Evolutionary conservation across 2,797 vertebrate species (phyloP), one percentile per base, ranked within the genome.

Genomic region (Pipistrellus kuhlii): DNA sequence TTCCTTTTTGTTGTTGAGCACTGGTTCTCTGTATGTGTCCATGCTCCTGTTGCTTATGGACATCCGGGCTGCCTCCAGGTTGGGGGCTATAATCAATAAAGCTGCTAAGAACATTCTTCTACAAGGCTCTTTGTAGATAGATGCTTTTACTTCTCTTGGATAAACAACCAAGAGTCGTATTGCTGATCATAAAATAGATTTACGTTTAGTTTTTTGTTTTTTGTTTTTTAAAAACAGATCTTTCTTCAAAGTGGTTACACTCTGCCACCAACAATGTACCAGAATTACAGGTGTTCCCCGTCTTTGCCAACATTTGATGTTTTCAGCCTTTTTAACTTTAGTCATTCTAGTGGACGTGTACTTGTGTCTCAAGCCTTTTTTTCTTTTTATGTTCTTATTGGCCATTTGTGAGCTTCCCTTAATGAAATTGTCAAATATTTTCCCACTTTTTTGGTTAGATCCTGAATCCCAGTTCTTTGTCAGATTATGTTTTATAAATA

Each of bases 361-460:
- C 38, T n/a, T 21, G 4, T 13, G 27, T 20, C 21, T 71, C 44
- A 59, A 81, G 5, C 21, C 5, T 32, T 55, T 53, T n/a, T 38
- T 46, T 48, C 11, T 55, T 51, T 44, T 35, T 55, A 73, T 62
- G 30, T n/a, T 30, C 8, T 86, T 80, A 48, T 68, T 76, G n/a
- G n/a, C 23, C 78, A 66, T 59, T 85, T 85, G 30, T 18, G 84
- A 95, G 73, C 27, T 66, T 93, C 75, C 11, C 51, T 91, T 64
- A 51, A 6, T 25, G 62, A 81, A 55, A 13, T 89, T 25, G 73
- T 72, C 32, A 87, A 76, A n/a, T 57, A 3, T 35, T 85, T 94
- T 23, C 25, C 25, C 46, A 25, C 8, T 23, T 64, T 88, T 82
- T 68, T 80, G 46, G 0, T 85, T 87, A 15, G 21, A 68, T 53